Percentiles rank a stretch among this genome's conserved stretches.
phyloP scores from a whole-genome alignment of 1,140 invertebrate species.

The Calliopsis andreniformis region DNA sequence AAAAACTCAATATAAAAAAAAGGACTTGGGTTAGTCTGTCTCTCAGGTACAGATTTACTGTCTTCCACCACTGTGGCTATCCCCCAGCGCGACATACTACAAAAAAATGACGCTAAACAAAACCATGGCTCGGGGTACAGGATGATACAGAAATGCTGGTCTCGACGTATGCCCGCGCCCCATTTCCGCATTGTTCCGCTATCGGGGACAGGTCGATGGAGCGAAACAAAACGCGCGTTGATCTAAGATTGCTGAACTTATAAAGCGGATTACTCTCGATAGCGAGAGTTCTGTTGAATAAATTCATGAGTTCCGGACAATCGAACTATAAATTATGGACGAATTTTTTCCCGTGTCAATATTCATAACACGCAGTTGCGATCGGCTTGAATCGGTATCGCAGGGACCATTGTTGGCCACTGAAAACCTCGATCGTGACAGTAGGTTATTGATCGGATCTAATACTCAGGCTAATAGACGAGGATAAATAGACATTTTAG shows the following conservation, averaged over 20 bases:
- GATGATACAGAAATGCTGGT: too few relatives aligned
- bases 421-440: neutral
- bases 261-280: slow-evolving; percentile 34
- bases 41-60: too few relatives aligned
- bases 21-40: too few relatives aligned
- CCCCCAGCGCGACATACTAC: too few relatives aligned
- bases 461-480: too few relatives aligned
- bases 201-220: slow-evolving; percentile 16
- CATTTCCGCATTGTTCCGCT: slow-evolving; percentile 40
- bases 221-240: slow-evolving; percentile 25
- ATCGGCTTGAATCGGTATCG: slow-evolving; percentile 20
- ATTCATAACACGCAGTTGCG: slow-evolving; percentile 51
- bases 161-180: neutral
- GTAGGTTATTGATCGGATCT: neutral
- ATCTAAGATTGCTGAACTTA: slow-evolving; percentile 29
- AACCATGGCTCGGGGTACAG: neutral
- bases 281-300: slow-evolving; percentile 50
- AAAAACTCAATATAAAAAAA: too few relatives aligned
- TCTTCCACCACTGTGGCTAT: too few relatives aligned
- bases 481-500: too few relatives aligned
- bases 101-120: too few relatives aligned
- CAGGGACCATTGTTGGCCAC: neutral
- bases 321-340: slow-evolving; percentile 58
- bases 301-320: slow-evolving; percentile 62
- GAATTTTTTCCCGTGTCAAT: slow-evolving; percentile 45